Conservation (phyloP, 1,140 invertebrate genomes). For the Papilio polytes region DNA sequence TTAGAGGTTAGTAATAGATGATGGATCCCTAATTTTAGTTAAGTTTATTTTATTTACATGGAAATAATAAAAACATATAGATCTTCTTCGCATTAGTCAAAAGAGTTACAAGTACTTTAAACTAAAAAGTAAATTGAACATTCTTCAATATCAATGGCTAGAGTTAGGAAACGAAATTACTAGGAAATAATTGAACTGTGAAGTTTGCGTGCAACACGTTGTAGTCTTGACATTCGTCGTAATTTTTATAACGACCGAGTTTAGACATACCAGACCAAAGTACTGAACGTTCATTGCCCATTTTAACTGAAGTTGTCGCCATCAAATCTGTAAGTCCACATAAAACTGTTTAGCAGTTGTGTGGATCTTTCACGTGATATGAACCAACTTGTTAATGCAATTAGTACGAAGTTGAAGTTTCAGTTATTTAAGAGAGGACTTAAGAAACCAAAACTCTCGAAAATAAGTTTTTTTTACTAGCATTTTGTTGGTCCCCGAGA, state of each 20-base stretch:
- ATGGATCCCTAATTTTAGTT: too few species aligned
- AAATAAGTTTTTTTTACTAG: too few species aligned
- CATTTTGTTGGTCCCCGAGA: background rate
- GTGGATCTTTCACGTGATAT: background rate
- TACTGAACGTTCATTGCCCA: background rate
- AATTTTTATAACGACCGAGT: background rate
- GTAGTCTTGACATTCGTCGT: constrained; percentile 29
- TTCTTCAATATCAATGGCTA: constrained; percentile 29
- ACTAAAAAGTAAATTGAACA: background rate
- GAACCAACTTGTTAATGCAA: background rate
- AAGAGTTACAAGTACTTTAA: background rate
- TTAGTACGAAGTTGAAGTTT: background rate
- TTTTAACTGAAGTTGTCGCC: background rate
- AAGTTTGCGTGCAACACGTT: constrained; percentile 35
- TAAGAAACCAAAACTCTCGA: background rate
- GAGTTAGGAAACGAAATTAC: constrained; percentile 50
- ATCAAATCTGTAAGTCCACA: background rate
- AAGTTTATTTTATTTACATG: too few species aligned
- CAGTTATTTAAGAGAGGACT: too few species aligned
- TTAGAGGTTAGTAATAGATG: background rate
- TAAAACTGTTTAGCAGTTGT: background rate
- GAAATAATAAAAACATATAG: too few species aligned
- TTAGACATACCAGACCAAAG: background rate
- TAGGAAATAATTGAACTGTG: constrained; percentile 51
- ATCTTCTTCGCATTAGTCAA: too few species aligned